phyloP scores from a whole-genome alignment of 2,888 invertebrate genomes.

The Tineola bisselliella region DNA sequence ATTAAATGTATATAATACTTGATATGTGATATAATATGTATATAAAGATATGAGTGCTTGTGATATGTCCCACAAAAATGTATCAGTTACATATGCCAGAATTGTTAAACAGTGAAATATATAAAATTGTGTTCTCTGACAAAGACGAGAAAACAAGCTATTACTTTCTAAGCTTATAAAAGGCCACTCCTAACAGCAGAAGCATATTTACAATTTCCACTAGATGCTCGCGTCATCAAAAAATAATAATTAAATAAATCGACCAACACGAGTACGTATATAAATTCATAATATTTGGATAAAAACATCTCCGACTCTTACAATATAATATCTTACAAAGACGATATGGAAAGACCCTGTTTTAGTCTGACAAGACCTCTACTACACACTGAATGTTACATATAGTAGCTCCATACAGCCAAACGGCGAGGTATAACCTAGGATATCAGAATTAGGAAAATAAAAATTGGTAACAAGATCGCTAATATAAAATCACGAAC shows the following conservation, averaged over 20 bases:
- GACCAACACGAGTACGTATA: conserved; percentile 28
- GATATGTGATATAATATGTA: not conserved
- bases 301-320: conserved; percentile 31
- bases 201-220: conserved; percentile 17
- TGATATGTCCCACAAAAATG: not conserved
- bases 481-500: conserved; percentile 14
- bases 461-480: conserved; percentile 36
- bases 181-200: conserved; percentile 19
- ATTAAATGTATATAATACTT: not conserved
- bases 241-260: conserved; percentile 33
- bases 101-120: not conserved
- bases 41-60: not conserved
- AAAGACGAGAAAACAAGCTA: not conserved
- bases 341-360: conserved; percentile 57
- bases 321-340: conserved; percentile 30
- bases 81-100: not conserved
- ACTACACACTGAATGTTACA: not conserved
- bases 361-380: conserved; percentile 33
- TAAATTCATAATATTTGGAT: conserved; percentile 49
- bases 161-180: conserved; percentile 14
- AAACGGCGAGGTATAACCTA: conserved; percentile 44
- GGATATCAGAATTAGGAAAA: conserved; percentile 1
- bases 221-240: not conserved
- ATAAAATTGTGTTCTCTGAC: not conserved
- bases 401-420: conserved; percentile 22